A percentile compares a stretch with the other conserved stretches of the same genome.
Conservation (phyloP, 1,140 invertebrate genomes). For the Drosophila burlai region DNA sequence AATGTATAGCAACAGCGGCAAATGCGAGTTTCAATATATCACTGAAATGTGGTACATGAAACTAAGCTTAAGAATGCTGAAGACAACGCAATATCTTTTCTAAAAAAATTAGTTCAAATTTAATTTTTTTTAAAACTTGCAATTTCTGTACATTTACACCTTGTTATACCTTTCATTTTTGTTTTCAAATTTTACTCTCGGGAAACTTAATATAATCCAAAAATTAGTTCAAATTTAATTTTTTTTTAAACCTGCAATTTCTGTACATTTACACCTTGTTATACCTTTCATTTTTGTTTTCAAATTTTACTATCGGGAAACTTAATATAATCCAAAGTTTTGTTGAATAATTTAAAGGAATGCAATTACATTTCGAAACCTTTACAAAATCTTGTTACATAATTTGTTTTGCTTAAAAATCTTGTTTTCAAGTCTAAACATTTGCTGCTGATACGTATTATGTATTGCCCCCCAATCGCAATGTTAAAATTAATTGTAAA, state of each 20-base stretch:
- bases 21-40: neutral
- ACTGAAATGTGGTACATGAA: neutral
- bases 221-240: neutral
- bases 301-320: neutral
- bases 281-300: neutral
- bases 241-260: neutral
- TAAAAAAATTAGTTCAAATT: neutral
- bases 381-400: constrained; percentile 1
- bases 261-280: neutral
- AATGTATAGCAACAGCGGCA: constrained; percentile 7
- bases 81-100: constrained; percentile 7
- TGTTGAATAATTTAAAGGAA: neutral
- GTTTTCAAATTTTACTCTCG: neutral
- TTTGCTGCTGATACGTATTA: constrained; percentile 17
- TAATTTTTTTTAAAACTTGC: neutral
- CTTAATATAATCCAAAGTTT: neutral
- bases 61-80: neutral
- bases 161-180: neutral
- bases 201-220: too few relatives aligned
- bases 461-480: constrained; percentile 29
- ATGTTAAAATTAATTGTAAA: constrained; percentile 59
- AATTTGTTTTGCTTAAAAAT: neutral
- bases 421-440: constrained; percentile 22
- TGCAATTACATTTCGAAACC: constrained; percentile 1
- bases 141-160: neutral